Evolutionary conservation across 2,888 invertebrate species (phyloP).

Genomic region (Dolichomitus sp.): DNA sequence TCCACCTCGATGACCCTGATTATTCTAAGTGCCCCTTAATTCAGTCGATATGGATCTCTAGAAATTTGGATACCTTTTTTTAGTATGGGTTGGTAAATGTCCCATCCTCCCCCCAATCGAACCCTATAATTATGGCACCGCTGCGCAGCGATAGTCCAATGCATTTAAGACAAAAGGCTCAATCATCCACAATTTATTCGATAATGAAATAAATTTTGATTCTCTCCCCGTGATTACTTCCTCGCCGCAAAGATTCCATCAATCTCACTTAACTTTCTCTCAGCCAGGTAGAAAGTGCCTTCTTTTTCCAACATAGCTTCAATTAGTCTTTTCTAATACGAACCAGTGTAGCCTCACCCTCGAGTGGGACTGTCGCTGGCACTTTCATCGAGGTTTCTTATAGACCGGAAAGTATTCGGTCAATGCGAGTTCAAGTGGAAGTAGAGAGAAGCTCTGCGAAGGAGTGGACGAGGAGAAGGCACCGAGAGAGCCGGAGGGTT

Average conservation of each 20-base stretch:
- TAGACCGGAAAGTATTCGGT: conserved; percentile 29
- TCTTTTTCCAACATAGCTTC: conserved; percentile 24
- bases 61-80: no score
- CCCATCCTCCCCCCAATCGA: background rate
- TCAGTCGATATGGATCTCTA: no score
- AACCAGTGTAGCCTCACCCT: conserved; percentile 32
- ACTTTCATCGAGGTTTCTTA: conserved; percentile 30
- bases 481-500: conserved; percentile 2
- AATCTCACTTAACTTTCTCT: conserved; percentile 32
- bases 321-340: conserved; percentile 50
- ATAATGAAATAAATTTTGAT: conserved; percentile 12
- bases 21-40: no score
- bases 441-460: conserved; percentile 6
- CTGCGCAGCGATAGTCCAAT: background rate
- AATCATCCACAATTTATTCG: conserved; percentile 1
- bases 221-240: background rate
- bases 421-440: conserved; percentile 32
- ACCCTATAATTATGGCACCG: background rate
- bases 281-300: conserved; percentile 1
- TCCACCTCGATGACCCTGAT: no score
- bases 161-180: background rate
- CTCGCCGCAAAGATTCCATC: conserved; percentile 2
- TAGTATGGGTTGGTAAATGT: background rate
- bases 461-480: conserved; percentile 15
- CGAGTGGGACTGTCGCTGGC: background rate